Conservation (phyloP, 2,888 invertebrate species). For the Dryobota labecula region DNA sequence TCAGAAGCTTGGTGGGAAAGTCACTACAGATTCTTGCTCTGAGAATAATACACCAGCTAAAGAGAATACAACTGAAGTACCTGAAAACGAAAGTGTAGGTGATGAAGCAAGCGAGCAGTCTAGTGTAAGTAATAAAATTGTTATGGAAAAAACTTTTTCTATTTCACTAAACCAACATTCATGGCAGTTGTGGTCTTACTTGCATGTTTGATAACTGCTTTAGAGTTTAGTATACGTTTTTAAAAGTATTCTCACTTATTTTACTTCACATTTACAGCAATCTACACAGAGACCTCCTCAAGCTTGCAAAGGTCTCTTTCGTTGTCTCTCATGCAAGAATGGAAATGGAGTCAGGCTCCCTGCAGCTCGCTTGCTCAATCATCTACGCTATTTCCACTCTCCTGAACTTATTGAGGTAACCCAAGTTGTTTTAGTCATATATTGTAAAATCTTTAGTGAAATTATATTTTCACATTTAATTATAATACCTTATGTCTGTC, state of each 20-base stretch:
- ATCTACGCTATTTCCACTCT: constrained; percentile 87
- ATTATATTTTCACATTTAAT: no score
- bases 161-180: not conserved
- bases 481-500: not conserved
- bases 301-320: constrained; percentile 87
- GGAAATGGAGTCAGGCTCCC: constrained; percentile 81
- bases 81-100: constrained; percentile 73
- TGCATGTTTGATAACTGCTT: not conserved
- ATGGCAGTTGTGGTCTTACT: not conserved
- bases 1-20: constrained; percentile 84
- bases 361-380: constrained; percentile 86
- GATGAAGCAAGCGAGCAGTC: constrained; percentile 78
- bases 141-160: not conserved
- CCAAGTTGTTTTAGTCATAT: not conserved
- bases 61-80: constrained; percentile 73
- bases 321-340: constrained; percentile 87
- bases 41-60: constrained; percentile 74
- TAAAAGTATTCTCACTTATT: not conserved
- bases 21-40: constrained; percentile 77
- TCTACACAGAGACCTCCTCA: constrained; percentile 73
- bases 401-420: constrained; percentile 87
- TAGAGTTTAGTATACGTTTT: not conserved
- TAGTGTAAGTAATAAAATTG: constrained; percentile 72
- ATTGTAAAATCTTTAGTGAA: not conserved
- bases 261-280: constrained; percentile 67